A percentile compares a stretch with the other conserved stretches of the same genome.
Evolutionary conservation across 2,888 invertebrate species (phyloP).

Genomic region (Ochlodes sylvanus): DNA sequence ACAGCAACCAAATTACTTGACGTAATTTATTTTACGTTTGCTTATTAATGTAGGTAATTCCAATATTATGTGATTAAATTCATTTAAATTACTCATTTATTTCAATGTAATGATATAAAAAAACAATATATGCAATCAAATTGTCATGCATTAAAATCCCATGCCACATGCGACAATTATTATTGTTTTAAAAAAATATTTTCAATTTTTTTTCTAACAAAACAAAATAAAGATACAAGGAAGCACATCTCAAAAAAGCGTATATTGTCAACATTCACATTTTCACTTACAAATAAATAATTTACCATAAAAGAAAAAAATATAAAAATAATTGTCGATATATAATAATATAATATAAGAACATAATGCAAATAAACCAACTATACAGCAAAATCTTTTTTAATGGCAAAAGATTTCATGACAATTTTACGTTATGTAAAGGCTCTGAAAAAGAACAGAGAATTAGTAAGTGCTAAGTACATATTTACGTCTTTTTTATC

Average conservation of each 20-base stretch:
- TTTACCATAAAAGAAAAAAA: slow-evolving; percentile 51
- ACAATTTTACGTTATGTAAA: not conserved
- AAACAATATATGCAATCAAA: not conserved
- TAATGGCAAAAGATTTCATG: not conserved
- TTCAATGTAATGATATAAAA: not conserved
- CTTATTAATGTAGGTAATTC: too few relatives aligned
- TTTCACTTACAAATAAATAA: slow-evolving; percentile 76
- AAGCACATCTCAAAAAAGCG: slow-evolving; percentile 59
- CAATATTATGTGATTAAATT: too few relatives aligned
- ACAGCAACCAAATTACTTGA: not conserved
- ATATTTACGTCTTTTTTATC: too few relatives aligned
- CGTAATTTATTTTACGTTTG: too few relatives aligned
- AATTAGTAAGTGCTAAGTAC: too few relatives aligned
- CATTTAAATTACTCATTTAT: too few relatives aligned
- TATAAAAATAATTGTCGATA: slow-evolving; percentile 45
- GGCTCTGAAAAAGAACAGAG: not conserved
- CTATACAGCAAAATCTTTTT: slow-evolving; percentile 33
- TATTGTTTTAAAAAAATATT: slow-evolving; percentile 2
- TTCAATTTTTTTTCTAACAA: not conserved
- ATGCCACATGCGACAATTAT: slow-evolving; percentile 17
- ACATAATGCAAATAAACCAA: slow-evolving; percentile 39
- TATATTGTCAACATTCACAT: slow-evolving; percentile 79
- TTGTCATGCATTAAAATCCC: slow-evolving; percentile 15
- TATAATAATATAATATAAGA: too few relatives aligned
- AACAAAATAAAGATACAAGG: slow-evolving; percentile 56